Conservation (phyloP, 2,113 vertebrate species). For the Lepidothrix coronata region DNA sequence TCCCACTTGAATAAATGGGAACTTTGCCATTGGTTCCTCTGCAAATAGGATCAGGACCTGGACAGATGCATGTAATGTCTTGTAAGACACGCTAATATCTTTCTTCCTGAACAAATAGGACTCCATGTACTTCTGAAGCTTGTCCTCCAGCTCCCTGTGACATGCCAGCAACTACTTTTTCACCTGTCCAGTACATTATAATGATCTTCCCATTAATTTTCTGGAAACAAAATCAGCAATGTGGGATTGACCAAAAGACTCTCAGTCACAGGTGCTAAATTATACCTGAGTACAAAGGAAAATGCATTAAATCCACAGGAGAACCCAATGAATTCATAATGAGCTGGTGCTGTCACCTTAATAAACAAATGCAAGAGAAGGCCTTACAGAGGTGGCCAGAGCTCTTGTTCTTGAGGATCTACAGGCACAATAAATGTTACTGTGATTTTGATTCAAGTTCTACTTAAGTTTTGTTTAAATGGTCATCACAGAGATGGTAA, state of each 20-base stretch:
- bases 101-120: neutral
- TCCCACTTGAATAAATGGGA: neutral
- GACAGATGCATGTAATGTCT: neutral
- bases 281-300: neutral
- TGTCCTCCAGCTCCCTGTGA: neutral
- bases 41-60: neutral
- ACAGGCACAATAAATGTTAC: neutral
- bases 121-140: neutral
- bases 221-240: conserved; percentile 20
- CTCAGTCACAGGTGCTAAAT: conserved; percentile 8
- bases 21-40: neutral
- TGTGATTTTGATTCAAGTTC: neutral
- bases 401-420: neutral
- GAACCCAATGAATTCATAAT: neutral
- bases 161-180: neutral
- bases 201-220: conserved; percentile 19
- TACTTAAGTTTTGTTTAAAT: neutral
- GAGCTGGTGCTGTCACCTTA: neutral
- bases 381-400: neutral
- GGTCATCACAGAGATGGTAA: neutral
- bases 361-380: neutral
- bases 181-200: neutral
- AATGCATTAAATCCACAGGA: neutral
- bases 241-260: neutral
- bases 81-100: neutral